These are phyloP conservation scores for Pagetopsis macropterus DNA, from an alignment of 2,797 vertebrate species.

Conservation along the genomic window DNA sequence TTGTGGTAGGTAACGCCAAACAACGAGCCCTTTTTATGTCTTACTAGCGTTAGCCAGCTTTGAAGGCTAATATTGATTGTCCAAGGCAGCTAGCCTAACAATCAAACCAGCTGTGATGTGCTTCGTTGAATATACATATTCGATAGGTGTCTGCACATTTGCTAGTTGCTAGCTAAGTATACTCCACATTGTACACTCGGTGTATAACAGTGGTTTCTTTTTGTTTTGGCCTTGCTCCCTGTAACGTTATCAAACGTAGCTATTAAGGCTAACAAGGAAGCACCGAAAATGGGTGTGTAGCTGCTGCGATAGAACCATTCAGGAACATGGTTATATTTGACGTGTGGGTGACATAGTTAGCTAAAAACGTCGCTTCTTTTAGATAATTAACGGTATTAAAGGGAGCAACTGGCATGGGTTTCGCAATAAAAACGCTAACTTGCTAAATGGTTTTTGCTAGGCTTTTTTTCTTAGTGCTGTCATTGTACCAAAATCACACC, in stretches of 20 bases:
- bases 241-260: conserved; percentile 9
- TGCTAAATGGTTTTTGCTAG: neutral
- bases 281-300: conserved; percentile 51
- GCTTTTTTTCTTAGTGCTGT: conserved; percentile 11
- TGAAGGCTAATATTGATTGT: conserved; percentile 34
- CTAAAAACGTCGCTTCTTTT: neutral
- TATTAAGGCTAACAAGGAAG: conserved; percentile 13
- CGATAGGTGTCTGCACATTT: neutral
- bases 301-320: conserved; percentile 4
- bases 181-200: neutral
- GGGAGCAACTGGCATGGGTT: too few species aligned
- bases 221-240: conserved; percentile 26
- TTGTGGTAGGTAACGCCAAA: conserved; percentile 62
- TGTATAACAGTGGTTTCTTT: neutral
- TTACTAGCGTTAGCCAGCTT: conserved; percentile 48
- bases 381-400: neutral
- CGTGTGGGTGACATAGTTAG: neutral
- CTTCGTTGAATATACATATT: neutral
- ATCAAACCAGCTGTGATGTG: neutral
- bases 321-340: neutral
- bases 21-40: conserved; percentile 16
- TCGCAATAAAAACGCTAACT: neutral
- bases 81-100: neutral
- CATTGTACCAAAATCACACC: conserved; percentile 50
- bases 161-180: neutral